Evolutionary conservation across 2,888 invertebrate genomes (phyloP), one percentile per base, ranked within the genome.

Genomic region (Trisateles emortualis): DNA sequence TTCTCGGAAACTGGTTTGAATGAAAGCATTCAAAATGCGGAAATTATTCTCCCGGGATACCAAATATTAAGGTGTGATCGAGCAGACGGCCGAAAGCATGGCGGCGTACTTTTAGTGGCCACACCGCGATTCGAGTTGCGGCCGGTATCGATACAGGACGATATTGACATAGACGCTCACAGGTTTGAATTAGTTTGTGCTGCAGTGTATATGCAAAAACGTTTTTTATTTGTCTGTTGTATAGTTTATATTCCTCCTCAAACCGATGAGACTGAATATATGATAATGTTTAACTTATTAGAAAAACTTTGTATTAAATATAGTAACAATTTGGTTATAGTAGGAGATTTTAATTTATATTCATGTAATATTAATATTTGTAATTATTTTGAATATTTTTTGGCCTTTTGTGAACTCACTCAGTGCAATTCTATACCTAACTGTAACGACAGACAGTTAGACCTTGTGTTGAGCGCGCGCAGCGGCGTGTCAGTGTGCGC

Each of bases 341-440:
- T 45, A 29, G 45, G 52, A 4, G 40, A 45, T 19, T 45, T 45
- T 29, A 52, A 45, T 33, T 29, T 43, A 0, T 24, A 13, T 33
- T 52, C 44, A 1, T 30, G 39, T 22, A 40, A 24, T 40, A 42
- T 19, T 36, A 42, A 26, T 33, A 14, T 39, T 9, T 9, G 10
- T 46, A 41, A 29, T 46, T 45, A 52, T 45, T 45, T 26, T 35
- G 41, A 45, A 30, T 61, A 56, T 40, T 57, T 61, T 26, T 19
- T 45, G 19, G 24, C 58, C 11, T 68, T 52, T 48, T 61, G 63
- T 55, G 59, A 52, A 24, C 46, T 65, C 48, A 43, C 14, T 48
- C 60, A 66, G 46, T 51, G 24, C n/a, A 64, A 67, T 16, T 32
- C 1, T 0, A 35, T 64, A 44, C 48, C 52, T 0, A n/a, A n/a